These are phyloP conservation scores for Zenarchopterus dispar DNA, from an alignment of 2,797 vertebrate genomes.

Conservation along the genomic window DNA sequence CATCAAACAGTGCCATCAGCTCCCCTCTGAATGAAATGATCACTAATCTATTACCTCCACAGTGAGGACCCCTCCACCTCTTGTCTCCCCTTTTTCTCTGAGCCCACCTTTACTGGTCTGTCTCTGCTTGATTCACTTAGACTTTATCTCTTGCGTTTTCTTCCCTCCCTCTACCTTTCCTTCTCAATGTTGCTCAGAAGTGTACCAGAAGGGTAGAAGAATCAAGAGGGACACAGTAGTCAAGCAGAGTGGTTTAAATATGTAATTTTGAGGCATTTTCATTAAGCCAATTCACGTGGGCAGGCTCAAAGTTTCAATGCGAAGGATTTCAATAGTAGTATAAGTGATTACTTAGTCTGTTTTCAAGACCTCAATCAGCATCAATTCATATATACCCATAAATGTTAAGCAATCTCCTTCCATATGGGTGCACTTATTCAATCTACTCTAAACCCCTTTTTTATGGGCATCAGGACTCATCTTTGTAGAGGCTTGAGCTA, in stretches of 20 bases:
- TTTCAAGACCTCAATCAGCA: slow-evolving; percentile 41
- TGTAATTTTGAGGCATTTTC: slow-evolving; percentile 62
- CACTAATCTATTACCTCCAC: slow-evolving; percentile 49
- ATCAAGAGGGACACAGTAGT: slow-evolving; percentile 53
- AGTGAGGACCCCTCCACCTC: slow-evolving; percentile 22
- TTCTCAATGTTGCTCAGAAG: slow-evolving; percentile 12
- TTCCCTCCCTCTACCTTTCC: slow-evolving; percentile 8
- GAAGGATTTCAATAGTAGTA: slow-evolving; percentile 44
- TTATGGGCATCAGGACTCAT: slow-evolving; percentile 21
- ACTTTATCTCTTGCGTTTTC: slow-evolving; percentile 31
- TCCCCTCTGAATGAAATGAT: slow-evolving; percentile 53
- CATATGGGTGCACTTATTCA: slow-evolving; percentile 17
- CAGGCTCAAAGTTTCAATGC: slow-evolving; percentile 27
- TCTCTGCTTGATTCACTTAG: slow-evolving; percentile 37
- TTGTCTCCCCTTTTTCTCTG: slow-evolving; percentile 32
- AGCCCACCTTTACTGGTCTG: slow-evolving; percentile 18
- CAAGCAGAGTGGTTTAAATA: slow-evolving; percentile 60
- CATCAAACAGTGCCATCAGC: slow-evolving; percentile 24
- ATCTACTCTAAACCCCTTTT: slow-evolving; percentile 3
- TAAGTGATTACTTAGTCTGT: slow-evolving; percentile 35
- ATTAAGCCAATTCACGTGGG: slow-evolving; percentile 60
- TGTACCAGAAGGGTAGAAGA: slow-evolving; percentile 34
- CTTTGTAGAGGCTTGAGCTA: slow-evolving; percentile 18
- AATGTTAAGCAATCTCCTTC: not conserved
- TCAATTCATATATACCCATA: slow-evolving; percentile 41